Evolutionary conservation across 2,888 invertebrate genomes (phyloP).

Genomic region (Phytoseiulus persimilis): DNA sequence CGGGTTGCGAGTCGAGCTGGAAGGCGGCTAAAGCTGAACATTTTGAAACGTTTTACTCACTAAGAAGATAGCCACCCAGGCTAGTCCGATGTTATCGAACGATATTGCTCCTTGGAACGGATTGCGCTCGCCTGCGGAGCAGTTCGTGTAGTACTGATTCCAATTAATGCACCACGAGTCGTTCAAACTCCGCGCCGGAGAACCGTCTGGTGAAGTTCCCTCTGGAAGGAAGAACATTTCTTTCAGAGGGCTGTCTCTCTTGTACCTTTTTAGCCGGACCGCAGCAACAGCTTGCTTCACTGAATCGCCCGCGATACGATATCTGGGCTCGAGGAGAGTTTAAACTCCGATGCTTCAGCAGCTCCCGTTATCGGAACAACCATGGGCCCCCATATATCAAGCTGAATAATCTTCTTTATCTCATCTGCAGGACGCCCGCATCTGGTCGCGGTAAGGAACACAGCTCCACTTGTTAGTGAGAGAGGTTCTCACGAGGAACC

Average conservation of each 20-base stretch:
- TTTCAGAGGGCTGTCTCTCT: no score
- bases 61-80: constrained; percentile 99
- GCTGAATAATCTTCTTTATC: not conserved
- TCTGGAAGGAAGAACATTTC: constrained; percentile 6
- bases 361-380: not conserved
- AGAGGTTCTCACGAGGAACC: not conserved
- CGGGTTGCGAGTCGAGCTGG: no score
- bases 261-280: no score
- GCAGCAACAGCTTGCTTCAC: constrained; percentile 45
- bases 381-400: not conserved
- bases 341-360: constrained; percentile 53
- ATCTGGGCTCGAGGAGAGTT: not conserved
- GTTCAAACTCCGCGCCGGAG: constrained; percentile 41
- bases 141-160: constrained; percentile 96
- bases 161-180: constrained; percentile 85
- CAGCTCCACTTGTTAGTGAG: not conserved
- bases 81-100: constrained; percentile 98
- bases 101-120: constrained; percentile 98
- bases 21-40: no score
- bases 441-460: not conserved
- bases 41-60: not conserved
- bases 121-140: constrained; percentile 82
- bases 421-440: not conserved
- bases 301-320: no score
- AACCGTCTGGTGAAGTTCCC: constrained; percentile 29